A percentile compares a stretch with the other conserved stretches of the same genome.
phyloP scores from a whole-genome alignment of 2,797 vertebrate genomes.

The Sebastiscus albofasciatus region DNA sequence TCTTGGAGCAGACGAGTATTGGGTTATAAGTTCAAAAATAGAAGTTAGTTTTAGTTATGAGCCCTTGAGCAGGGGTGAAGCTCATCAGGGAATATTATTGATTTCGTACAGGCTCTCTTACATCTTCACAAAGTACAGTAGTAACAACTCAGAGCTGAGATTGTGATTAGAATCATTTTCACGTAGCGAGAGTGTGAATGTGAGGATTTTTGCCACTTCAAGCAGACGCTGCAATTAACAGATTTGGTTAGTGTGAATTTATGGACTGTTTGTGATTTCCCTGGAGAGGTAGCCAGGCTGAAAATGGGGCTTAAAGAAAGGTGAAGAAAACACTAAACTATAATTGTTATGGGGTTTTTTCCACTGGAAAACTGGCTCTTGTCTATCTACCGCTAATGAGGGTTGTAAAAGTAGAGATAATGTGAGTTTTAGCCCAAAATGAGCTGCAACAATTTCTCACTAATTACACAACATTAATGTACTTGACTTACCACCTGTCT shows the following conservation, averaged over 20 bases:
- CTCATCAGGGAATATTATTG: constrained; percentile 21
- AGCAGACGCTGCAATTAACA: constrained; percentile 6
- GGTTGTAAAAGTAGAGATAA: constrained; percentile 14
- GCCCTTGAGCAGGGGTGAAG: constrained; percentile 15
- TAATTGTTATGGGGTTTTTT: constrained; percentile 4
- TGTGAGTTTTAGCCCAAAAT: not conserved
- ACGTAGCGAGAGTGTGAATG: not conserved
- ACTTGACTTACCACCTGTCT: constrained; percentile 6
- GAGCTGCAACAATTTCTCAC: not conserved
- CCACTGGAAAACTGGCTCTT: not conserved
- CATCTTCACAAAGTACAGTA: constrained; percentile 5
- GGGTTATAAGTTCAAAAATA: not conserved
- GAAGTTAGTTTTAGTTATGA: not conserved
- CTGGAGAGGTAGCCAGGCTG: not conserved
- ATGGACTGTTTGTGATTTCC: constrained; percentile 18
- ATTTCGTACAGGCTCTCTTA: constrained; percentile 39
- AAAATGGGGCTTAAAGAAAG: constrained; percentile 5
- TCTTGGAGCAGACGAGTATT: not conserved
- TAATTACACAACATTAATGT: constrained; percentile 12
- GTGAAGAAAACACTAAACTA: constrained; percentile 5
- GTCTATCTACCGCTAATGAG: constrained; percentile 24
- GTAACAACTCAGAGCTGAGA: not conserved
- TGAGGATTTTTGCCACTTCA: not conserved
- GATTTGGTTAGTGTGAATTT: constrained; percentile 12
- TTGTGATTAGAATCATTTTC: constrained; percentile 18